Conservation (phyloP, 2,888 invertebrate species). For the Hyppa rectilinea region DNA sequence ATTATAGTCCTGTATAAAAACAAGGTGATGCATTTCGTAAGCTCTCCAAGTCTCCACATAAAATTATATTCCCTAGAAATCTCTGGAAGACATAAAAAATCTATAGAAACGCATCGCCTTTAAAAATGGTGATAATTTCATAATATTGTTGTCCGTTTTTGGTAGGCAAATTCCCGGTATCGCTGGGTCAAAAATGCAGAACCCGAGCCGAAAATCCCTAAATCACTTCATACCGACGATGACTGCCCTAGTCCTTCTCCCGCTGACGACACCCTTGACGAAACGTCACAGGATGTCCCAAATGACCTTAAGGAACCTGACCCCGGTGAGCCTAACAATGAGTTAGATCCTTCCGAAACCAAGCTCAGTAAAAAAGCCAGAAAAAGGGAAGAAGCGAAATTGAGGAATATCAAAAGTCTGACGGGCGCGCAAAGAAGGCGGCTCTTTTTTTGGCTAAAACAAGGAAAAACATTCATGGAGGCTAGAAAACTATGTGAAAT, state of each 20-base stretch:
- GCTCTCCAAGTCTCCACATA: not conserved
- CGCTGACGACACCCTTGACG: not conserved
- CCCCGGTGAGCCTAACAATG: not conserved
- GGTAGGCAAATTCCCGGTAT: slow-evolving; percentile 48
- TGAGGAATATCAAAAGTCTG: slow-evolving; percentile 3
- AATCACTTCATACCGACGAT: slow-evolving; percentile 2
- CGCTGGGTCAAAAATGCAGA: slow-evolving; percentile 28
- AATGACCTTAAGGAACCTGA: not conserved
- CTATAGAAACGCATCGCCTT: slow-evolving; percentile 33
- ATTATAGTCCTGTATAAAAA: too few species aligned
- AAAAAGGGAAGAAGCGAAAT: slow-evolving; percentile 1
- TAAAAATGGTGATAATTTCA: slow-evolving; percentile 24
- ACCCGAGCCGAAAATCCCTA: slow-evolving; percentile 16
- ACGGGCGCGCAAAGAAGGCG: slow-evolving; percentile 5
- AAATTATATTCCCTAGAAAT: not conserved
- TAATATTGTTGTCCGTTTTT: slow-evolving; percentile 49
- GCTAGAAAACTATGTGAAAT: slow-evolving; percentile 37
- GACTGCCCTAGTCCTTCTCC: not conserved
- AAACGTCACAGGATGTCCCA: slow-evolving; percentile 14
- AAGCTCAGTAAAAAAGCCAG: slow-evolving; percentile 3
- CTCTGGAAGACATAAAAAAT: not conserved
- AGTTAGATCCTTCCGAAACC: not conserved
- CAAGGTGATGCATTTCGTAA: slow-evolving; percentile 36
- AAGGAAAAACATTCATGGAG: slow-evolving; percentile 41
- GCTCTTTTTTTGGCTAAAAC: slow-evolving; percentile 43